Conservation (phyloP, 2,113 vertebrate species). For the Dryoscopus gambensis region DNA sequence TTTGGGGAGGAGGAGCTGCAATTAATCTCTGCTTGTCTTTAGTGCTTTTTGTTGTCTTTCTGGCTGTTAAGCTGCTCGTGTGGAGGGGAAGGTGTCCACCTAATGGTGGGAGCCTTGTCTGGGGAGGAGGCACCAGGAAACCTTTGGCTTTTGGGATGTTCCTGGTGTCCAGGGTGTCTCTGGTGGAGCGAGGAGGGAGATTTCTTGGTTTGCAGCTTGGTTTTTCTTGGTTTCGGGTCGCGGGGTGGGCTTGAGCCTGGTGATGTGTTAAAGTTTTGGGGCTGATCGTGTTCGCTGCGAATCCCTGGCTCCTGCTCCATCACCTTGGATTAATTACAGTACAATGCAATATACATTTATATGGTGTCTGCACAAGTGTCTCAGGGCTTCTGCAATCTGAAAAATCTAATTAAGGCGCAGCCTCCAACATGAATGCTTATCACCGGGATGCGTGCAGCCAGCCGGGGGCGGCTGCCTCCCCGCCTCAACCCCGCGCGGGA, state of each 20-base stretch:
- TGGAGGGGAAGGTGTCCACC: background rate
- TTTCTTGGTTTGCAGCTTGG: background rate
- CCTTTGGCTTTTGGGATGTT: background rate
- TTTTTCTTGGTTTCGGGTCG: too few relatives aligned
- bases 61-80: background rate
- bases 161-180: background rate
- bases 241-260: rapidly evolving
- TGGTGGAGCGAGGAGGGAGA: background rate
- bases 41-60: background rate
- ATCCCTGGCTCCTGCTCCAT: background rate
- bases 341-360: slow-evolving; percentile 55
- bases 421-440: slow-evolving; percentile 56
- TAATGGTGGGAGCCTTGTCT: background rate
- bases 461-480: background rate
- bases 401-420: slow-evolving; percentile 64
- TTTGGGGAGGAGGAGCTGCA: background rate
- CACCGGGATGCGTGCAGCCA: background rate
- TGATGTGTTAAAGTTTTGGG: background rate
- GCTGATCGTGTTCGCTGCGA: background rate
- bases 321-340: slow-evolving; percentile 61
- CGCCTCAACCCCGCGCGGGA: slow-evolving; percentile 3
- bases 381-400: slow-evolving; percentile 38
- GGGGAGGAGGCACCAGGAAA: background rate
- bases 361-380: slow-evolving; percentile 36
- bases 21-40: background rate